Base-by-base conservation (phyloP, 2,797 vertebrate species). In the Xenentodon cancila region DNA sequence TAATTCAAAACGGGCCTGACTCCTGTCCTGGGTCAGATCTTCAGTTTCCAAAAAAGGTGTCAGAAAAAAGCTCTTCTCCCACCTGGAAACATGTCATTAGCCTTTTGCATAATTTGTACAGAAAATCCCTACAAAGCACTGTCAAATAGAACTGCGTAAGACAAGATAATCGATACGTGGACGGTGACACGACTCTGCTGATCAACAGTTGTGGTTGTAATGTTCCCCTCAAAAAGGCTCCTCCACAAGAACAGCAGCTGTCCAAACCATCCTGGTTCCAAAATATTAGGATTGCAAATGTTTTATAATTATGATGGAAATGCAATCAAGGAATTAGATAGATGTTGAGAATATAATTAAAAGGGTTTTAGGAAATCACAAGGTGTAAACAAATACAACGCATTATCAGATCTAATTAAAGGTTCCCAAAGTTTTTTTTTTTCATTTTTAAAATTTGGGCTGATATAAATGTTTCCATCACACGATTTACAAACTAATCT, bases 271-370 rank as follows among this genome's bases (percentile, higher is more conserved):
- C 19, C 21, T 18, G 19, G 15, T 5, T 55, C 25, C 37, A 58
- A 81, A 64, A 73, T 45, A 66, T 64, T 54, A 56, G 18, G 16
- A 8, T 65, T 52, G n/a, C 46, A 40, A 66, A 56, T 56, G 30
- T 59, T 60, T 21, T 15, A 56, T 49, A n/a, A 52, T 18, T 44
- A 9, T 9, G 19, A 11, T 37, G 34, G 46, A 64, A 12, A 60
- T 53, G 13, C 48, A 46, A 49, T 54, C 2, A 45, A 22, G 18
- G 8, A 7, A 20, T 3, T 49, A 8, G 34, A 12, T 37, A 13
- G 9, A 13, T 37, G 6, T 37, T 13, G 5, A 57, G 13, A 60
- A 30, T 22, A 21, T 12, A 34, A 20, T 48, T 1, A 11, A 54
- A 9, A 34, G 19, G 32, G 56, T 69, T 52, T 40, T 30, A 22